Conservation (phyloP, 1,140 invertebrate species). For the Lepidurus apus region DNA sequence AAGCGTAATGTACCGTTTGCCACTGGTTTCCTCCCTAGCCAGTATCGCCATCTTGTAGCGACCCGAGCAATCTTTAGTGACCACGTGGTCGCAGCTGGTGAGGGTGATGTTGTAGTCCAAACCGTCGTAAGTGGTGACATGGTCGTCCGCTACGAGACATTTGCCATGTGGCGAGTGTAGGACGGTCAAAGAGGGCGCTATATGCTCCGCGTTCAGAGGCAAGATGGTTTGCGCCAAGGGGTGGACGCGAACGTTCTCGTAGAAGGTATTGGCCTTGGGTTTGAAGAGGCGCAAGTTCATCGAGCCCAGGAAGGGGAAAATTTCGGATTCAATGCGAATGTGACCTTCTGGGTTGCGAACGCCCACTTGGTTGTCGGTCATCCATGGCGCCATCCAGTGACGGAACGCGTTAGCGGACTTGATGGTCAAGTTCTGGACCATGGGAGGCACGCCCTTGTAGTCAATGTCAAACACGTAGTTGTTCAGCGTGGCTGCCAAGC, state of each 20-base stretch:
- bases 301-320: constrained; percentile 28
- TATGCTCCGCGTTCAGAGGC: constrained; percentile 26
- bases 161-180: constrained; percentile 28
- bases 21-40: constrained; percentile 34
- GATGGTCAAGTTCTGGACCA: constrained; percentile 27
- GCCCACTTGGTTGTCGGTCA: constrained; percentile 34
- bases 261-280: constrained; percentile 34
- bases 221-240: constrained; percentile 32
- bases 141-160: constrained; percentile 33
- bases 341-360: constrained; percentile 28
- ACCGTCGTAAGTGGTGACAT: constrained; percentile 36
- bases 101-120: constrained; percentile 34
- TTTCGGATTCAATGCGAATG: constrained; percentile 31
- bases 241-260: constrained; percentile 28
- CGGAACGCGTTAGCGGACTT: constrained; percentile 30
- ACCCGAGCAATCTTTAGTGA: constrained; percentile 38
- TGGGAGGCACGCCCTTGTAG: constrained; percentile 29
- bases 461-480: constrained; percentile 30
- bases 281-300: constrained; percentile 35
- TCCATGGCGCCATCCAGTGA: constrained; percentile 29
- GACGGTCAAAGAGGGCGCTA: constrained; percentile 27
- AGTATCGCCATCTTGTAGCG: constrained; percentile 36
- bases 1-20: constrained; percentile 31
- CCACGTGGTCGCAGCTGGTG: constrained; percentile 36
- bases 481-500: constrained; percentile 29